Base-by-base conservation (phyloP, 1,140 invertebrate genomes). In the Pseudoatta argentina region DNA sequence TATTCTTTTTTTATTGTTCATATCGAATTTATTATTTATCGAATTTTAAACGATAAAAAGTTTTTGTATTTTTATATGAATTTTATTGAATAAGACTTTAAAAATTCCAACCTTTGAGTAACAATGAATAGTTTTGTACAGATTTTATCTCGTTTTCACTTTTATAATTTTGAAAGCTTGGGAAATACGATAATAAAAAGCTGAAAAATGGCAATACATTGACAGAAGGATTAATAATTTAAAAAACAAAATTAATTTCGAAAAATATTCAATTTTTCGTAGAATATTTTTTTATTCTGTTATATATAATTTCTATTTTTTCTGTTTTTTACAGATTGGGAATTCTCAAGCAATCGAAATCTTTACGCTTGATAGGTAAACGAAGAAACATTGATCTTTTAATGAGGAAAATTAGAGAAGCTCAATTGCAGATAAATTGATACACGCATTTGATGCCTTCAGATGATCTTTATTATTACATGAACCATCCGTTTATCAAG, bases 381-480 rank as follows among this genome's bases (percentile, higher is more conserved):
- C 21, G 48, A 57, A 34, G 64, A 12, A 44, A 57, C 30, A 30
- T 61, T 18, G 30, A 61, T 48, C 24, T 39, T 72, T 61, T 73
- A 82, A 82, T 48, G 21, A 18, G 24, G 18, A 59, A 73, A 82
- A 73, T 73, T 69, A 24, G n/a, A 61, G 34, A 24, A 30, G 3
- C 24, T 57, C 21, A 16, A 10, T 61, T 61, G 24, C 39, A n/a
- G 55, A 59, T 61, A 73, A 61, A 48, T 73, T 7, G 18, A 82
- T 21, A 82, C 6, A 53, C 18, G n/a, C 7, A 48, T 55, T 67
- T 66, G 16, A n/a, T 30, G 55, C 18, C 24, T 81, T 27, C 16
- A 16, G 77, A 72, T 21, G 14, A 57, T 14, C 21, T 71, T 72
- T 82, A 8, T 21, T 61, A 59, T 61, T 59, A 73, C 18, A 14